phyloP scores from a whole-genome alignment of 23 tunicate species.

The Trididemnum nubilum region DNA sequence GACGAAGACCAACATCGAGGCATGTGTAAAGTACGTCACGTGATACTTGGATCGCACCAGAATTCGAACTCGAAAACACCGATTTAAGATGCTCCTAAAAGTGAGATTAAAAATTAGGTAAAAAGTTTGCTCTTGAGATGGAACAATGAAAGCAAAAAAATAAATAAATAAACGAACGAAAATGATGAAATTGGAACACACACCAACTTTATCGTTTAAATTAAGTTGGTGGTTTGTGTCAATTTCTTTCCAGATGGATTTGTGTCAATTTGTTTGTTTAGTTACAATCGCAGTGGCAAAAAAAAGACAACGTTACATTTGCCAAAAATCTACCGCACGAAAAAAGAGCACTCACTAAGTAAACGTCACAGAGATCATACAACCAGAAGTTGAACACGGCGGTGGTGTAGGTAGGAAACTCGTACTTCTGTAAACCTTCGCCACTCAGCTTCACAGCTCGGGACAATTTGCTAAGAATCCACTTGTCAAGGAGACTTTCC shows the following conservation, averaged over 20 bases:
- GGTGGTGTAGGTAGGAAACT: constrained; percentile 92
- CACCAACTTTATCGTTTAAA: too few species aligned
- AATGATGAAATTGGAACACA: background rate
- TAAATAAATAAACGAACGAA: background rate
- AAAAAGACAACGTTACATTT: too few species aligned
- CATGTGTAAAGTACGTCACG: constrained; percentile 82
- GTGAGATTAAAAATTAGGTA: background rate
- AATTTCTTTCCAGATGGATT: too few species aligned
- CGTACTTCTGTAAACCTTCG: constrained; percentile 64
- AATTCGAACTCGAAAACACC: constrained; percentile 53
- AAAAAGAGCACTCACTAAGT: constrained; percentile 71
- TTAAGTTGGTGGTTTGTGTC: too few species aligned
- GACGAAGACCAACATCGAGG: constrained; percentile 76
- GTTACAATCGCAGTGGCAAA: too few species aligned
- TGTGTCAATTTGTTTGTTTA: too few species aligned
- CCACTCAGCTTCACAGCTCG: constrained; percentile 43
- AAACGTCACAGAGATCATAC: constrained; percentile 94
- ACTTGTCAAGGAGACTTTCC: constrained; percentile 62
- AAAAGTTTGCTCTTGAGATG: background rate
- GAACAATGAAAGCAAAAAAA: too few species aligned
- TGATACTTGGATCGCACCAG: constrained; percentile 46
- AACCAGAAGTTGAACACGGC: constrained; percentile 95
- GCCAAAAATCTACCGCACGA: too few species aligned
- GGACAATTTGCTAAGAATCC: constrained; percentile 84
- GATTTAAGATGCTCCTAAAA: constrained; percentile 79